A percentile compares a stretch with the other conserved stretches of the same genome.
Evolutionary conservation across 1,140 invertebrate genomes (phyloP).

Genomic region (Lamellibrachia luymesi): DNA sequence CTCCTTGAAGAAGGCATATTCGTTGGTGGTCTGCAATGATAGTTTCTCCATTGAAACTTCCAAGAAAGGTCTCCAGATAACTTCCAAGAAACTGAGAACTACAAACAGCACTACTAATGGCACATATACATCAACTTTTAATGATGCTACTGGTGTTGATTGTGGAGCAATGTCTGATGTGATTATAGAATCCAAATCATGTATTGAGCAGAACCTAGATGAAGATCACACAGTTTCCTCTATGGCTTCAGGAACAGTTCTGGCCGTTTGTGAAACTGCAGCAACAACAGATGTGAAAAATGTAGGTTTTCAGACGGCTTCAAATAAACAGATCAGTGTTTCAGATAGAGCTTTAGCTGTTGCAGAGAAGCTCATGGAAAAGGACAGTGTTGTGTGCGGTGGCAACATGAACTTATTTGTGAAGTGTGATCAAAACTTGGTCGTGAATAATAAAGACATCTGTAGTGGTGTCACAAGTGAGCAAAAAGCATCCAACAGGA

Average conservation of each 20-base stretch:
- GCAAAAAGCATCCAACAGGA: not conserved
- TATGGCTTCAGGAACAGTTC: not conserved
- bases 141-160: not conserved
- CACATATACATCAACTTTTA: not conserved
- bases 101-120: not conserved
- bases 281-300: not conserved
- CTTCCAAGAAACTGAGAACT: not conserved
- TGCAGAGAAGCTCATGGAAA: not conserved
- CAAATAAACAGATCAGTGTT: not conserved
- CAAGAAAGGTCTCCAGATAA: not conserved
- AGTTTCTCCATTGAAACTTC: not conserved
- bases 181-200: not conserved
- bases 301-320: not conserved
- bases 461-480: not conserved
- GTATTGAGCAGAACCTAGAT: not conserved
- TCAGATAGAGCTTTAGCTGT: not conserved
- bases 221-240: not conserved
- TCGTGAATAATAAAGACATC: not conserved
- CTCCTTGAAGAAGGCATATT: not conserved
- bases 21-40: not conserved
- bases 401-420: not conserved
- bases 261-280: not conserved
- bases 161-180: not conserved
- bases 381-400: not conserved
- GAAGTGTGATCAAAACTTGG: not conserved